These are phyloP conservation scores for Chrysaora quinquecirrha DNA, from an alignment of 30 jellyfish, hydroid and myxozoan genomes.

Conservation along the genomic window DNA sequence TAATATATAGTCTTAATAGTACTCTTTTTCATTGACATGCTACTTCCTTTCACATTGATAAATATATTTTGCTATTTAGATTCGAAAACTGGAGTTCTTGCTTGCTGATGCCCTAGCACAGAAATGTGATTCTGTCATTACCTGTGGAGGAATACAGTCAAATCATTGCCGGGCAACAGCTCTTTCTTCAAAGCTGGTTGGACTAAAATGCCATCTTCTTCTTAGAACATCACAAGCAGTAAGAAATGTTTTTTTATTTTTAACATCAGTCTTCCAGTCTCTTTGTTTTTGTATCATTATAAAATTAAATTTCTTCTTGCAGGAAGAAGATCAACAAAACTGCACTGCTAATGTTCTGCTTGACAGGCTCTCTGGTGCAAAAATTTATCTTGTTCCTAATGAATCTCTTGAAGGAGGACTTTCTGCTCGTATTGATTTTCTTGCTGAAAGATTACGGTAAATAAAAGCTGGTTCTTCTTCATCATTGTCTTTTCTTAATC, in stretches of 20 bases:
- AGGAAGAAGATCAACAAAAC: constrained; percentile 60
- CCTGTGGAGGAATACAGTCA: constrained; percentile 89
- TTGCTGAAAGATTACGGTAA: constrained; percentile 60
- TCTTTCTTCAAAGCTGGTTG: constrained; percentile 61
- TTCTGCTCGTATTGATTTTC: constrained; percentile 46
- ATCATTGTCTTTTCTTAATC: not conserved
- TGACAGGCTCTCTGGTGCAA: constrained; percentile 69
- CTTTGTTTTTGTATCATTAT: too few species aligned
- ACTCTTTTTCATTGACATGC: too few species aligned
- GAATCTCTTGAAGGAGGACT: constrained; percentile 81
- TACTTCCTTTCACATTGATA: too few species aligned
- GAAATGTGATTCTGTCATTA: constrained; percentile 61
- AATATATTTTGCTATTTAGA: constrained; percentile 36
- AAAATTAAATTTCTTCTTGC: too few species aligned
- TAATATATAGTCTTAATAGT: too few species aligned
- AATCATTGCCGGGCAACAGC: constrained; percentile 92
- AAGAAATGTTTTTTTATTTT: constrained; percentile 11
- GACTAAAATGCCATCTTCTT: constrained; percentile 73
- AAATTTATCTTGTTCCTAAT: constrained; percentile 74
- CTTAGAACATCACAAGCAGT: constrained; percentile 63
- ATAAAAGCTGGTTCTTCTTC: not conserved
- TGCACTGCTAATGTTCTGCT: constrained; percentile 63
- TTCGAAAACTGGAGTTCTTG: constrained; percentile 79
- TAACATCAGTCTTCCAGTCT: too few species aligned
- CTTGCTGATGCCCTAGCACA: constrained; percentile 80